Percentiles rank a stretch among this genome's conserved stretches.
Evolutionary conservation across 64 coral and sea anemone genomes (phyloP).

Genomic region (Montipora cactus): DNA sequence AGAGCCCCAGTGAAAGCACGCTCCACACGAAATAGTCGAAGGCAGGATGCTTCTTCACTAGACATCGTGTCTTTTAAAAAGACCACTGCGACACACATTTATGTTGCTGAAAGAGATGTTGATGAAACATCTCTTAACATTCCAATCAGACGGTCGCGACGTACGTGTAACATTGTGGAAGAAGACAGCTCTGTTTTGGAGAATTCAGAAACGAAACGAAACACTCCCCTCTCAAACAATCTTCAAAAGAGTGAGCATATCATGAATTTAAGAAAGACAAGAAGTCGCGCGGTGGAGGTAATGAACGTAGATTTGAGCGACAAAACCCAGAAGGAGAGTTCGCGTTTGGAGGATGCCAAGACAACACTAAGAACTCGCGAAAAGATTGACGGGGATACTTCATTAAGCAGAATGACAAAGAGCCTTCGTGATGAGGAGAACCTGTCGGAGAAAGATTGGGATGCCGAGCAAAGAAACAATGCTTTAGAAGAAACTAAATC

Average conservation of each 20-base stretch:
- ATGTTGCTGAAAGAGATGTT: not conserved
- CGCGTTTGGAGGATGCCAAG: not conserved
- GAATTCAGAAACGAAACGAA: not conserved
- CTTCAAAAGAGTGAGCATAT: not conserved
- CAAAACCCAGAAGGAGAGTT: not conserved
- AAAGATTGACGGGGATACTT: not conserved
- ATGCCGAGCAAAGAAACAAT: not conserved
- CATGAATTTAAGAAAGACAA: not conserved
- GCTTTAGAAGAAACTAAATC: not conserved
- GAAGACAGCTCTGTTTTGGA: not conserved
- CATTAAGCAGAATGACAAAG: not conserved
- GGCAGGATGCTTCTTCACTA: not conserved
- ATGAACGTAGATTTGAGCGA: not conserved
- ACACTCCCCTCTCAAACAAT: not conserved
- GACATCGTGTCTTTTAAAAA: not conserved
- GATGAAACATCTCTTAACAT: not conserved
- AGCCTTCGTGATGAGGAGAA: not conserved
- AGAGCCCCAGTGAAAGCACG: not conserved
- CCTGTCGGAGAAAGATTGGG: not conserved
- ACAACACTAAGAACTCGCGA: not conserved
- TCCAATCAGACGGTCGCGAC: not conserved
- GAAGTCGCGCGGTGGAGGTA: not conserved
- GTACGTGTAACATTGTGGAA: not conserved
- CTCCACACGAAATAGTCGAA: not conserved
- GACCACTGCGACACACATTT: not conserved